Evolutionary conservation across 1,140 invertebrate species (phyloP), one percentile per base, ranked within the genome.

Genomic region (Oncopodura yosiiana): DNA sequence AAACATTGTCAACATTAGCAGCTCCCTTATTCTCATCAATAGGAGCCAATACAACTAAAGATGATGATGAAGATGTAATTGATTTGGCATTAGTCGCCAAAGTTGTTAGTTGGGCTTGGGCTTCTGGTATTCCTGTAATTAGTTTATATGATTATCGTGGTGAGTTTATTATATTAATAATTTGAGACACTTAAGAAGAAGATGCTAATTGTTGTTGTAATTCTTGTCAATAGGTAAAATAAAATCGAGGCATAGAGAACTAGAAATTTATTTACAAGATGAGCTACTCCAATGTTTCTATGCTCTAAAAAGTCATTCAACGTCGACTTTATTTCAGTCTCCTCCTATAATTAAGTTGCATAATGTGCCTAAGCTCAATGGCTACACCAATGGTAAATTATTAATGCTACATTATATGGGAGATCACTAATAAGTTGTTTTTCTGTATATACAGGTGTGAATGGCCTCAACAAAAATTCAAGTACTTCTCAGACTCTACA

Each of bases 81-180:
- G 49, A 62, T 34, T 26, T 62, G 5, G 41, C 53, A 27, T n/a
- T 34, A 3, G 29, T 63, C 9, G 54, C 57, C n/a, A 60, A 44
- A 50, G 46, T 60, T 9, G 43, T 63, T 23, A 44, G 39, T 9
- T 63, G 58, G 57, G 48, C 57, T 1, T 60, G 53, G 50, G 53
- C 46, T 11, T 53, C 51, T 18, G 29, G 56, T 29, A 60, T 60
- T 48, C 58, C 53, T 36, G 36, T 52, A 11, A 38, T 63, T 32
- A 63, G 53, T 39, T 34, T 63, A 19, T 63, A 63, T 48, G 61
- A 63, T 48, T 60, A 60, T 49, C 36, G 55, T 51, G 61, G 61
- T 63, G 42, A 56, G 51, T 5, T 18, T 18, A 5, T 21, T 19
- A 41, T 39, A 27, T 53, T 29, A 32, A 8, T 9, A 49, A 3